Percentiles rank a stretch among this genome's conserved stretches.
Evolutionary conservation across 1,140 invertebrate genomes (phyloP).

Genomic region (Bombus picipes): DNA sequence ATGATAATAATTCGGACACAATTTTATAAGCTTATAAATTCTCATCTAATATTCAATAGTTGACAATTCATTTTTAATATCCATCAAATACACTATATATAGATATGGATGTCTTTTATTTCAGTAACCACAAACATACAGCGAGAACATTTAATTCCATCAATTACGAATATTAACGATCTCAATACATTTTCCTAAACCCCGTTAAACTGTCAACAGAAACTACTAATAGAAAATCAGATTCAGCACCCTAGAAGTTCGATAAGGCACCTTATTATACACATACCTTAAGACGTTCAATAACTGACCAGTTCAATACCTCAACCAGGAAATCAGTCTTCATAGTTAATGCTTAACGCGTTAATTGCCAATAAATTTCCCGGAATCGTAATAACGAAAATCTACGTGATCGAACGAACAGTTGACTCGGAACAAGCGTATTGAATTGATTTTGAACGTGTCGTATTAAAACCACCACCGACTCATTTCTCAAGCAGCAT

Average conservation of each 20-base stretch:
- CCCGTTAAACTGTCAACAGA: background rate
- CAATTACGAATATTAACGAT: background rate
- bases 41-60: too few species aligned
- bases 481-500: slow-evolving; percentile 7
- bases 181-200: background rate
- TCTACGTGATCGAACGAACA: too few species aligned
- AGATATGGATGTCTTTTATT: too few species aligned
- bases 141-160: background rate
- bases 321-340: background rate
- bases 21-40: too few species aligned
- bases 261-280: background rate
- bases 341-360: background rate
- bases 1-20: too few species aligned
- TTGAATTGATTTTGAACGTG: background rate
- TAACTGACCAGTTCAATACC: background rate
- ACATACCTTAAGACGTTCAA: background rate
- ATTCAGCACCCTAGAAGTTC: background rate
- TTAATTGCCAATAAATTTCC: background rate
- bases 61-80: too few species aligned
- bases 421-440: too few species aligned
- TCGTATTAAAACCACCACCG: background rate
- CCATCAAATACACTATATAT: too few species aligned
- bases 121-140: background rate
- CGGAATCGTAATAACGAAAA: too few species aligned
- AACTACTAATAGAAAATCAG: background rate